These are phyloP conservation scores for Macropis europaea DNA, from an alignment of 2,888 invertebrate genomes.

Conservation along the genomic window DNA sequence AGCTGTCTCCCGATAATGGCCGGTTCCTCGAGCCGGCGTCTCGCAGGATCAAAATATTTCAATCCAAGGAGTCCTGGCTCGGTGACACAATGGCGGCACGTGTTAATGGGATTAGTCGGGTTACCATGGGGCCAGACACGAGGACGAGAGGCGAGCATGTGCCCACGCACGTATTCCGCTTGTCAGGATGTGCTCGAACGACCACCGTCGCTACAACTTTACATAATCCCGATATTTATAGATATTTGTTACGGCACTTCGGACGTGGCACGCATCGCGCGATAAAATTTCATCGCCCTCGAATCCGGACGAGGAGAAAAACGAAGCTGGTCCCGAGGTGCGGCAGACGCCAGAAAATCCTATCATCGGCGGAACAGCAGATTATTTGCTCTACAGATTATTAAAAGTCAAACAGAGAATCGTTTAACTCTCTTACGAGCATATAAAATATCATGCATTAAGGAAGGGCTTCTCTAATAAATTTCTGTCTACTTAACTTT, in stretches of 20 bases:
- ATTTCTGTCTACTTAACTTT: no score
- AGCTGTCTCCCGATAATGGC: constrained; percentile 33
- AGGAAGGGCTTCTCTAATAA: no score
- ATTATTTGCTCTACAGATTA: no score
- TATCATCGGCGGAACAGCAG: no score
- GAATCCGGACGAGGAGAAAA: not conserved
- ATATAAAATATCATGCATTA: no score
- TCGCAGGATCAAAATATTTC: constrained; percentile 70
- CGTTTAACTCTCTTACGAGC: no score
- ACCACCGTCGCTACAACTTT: constrained; percentile 30
- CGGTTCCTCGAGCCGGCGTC: constrained; percentile 60
- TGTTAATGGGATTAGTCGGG: constrained; percentile 74
- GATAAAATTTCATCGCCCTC: constrained; percentile 41
- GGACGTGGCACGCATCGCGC: constrained; percentile 33
- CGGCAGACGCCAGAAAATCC: not conserved
- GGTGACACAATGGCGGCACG: constrained; percentile 70
- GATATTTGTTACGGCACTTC: constrained; percentile 36
- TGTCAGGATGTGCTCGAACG: constrained; percentile 46
- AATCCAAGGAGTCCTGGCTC: constrained; percentile 53
- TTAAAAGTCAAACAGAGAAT: no score
- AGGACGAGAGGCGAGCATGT: constrained; percentile 55
- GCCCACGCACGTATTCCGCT: constrained; percentile 64
- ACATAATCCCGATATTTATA: constrained; percentile 50
- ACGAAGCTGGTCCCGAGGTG: constrained; percentile 24
- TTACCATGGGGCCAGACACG: constrained; percentile 57